Conservation (phyloP, 2,797 vertebrate species). For the Hippoglossus hippoglossus region DNA sequence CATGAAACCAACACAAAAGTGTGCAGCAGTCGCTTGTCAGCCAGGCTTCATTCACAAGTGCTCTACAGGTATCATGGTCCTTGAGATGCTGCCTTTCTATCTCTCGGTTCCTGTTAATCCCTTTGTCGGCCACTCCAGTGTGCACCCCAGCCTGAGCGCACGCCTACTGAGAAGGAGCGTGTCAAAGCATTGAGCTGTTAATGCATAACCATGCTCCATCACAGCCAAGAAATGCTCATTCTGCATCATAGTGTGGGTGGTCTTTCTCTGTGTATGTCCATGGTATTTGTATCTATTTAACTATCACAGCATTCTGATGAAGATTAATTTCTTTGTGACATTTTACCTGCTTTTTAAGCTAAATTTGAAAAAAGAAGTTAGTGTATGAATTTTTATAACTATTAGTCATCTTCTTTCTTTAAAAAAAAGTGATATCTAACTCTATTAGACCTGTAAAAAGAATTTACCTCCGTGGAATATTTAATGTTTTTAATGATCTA, state of each 20-base stretch:
- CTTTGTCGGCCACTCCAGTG: slow-evolving; percentile 83
- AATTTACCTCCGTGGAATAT: too few relatives aligned
- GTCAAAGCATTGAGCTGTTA: slow-evolving; percentile 79
- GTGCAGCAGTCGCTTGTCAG: slow-evolving; percentile 53
- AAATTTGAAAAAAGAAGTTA: too few relatives aligned
- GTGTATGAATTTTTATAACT: not conserved
- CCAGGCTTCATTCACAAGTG: slow-evolving; percentile 63
- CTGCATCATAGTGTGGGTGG: slow-evolving; percentile 76
- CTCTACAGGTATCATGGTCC: slow-evolving; percentile 71
- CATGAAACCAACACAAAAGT: slow-evolving; percentile 28
- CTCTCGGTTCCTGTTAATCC: slow-evolving; percentile 78
- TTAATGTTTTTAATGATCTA: too few relatives aligned
- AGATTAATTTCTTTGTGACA: not conserved
- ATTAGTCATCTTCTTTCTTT: not conserved
- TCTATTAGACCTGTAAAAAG: too few relatives aligned
- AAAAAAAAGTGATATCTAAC: too few relatives aligned
- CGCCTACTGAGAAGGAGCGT: slow-evolving; percentile 73
- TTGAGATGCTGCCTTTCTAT: slow-evolving; percentile 51
- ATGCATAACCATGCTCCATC: slow-evolving; percentile 82
- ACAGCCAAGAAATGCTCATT: slow-evolving; percentile 78
- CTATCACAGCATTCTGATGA: not conserved
- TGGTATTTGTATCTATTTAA: slow-evolving; percentile 40
- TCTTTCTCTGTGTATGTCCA: slow-evolving; percentile 59
- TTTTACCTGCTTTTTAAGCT: not conserved
- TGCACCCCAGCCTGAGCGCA: slow-evolving; percentile 61